Conservation (phyloP, 2,888 invertebrate species). For the Cremastinae sp. region DNA sequence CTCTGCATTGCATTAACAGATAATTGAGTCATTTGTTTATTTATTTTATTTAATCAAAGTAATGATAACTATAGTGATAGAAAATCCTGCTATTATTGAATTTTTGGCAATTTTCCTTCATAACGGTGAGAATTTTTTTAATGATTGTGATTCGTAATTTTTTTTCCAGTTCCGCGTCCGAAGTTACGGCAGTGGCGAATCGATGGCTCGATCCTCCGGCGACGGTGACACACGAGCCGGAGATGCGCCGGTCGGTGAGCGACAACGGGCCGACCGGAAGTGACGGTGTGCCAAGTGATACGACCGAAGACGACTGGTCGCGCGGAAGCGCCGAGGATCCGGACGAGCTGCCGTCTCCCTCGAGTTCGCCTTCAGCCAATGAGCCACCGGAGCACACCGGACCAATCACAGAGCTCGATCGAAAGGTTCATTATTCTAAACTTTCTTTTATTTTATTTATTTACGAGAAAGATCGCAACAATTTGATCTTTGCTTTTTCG, state of each 20-base stretch:
- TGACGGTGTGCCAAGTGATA: conserved; percentile 83
- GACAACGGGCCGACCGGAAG: conserved; percentile 81
- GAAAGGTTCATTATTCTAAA: no score
- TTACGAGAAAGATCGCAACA: no score
- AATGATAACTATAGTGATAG: no score
- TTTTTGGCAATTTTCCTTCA: no score
- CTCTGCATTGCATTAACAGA: not conserved
- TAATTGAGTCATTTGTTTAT: no score
- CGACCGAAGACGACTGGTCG: conserved; percentile 88
- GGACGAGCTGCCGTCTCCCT: conserved; percentile 81
- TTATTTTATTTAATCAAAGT: no score
- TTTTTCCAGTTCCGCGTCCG: conserved; percentile 73
- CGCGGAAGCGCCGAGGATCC: conserved; percentile 87
- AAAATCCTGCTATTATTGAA: no score
- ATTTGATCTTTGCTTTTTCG: no score
- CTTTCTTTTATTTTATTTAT: conserved; percentile 25
- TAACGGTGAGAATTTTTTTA: not conserved
- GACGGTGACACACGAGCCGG: conserved; percentile 71
- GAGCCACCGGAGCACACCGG: conserved; percentile 77
- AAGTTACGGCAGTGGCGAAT: conserved; percentile 71
- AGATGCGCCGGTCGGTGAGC: conserved; percentile 77
- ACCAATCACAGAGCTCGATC: conserved; percentile 85
- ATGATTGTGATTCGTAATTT: not conserved
- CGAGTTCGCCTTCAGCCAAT: conserved; percentile 71
- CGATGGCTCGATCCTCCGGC: conserved; percentile 75